phyloP scores from a whole-genome alignment of 1,140 invertebrate genomes.

The Drosophila ambigua region DNA sequence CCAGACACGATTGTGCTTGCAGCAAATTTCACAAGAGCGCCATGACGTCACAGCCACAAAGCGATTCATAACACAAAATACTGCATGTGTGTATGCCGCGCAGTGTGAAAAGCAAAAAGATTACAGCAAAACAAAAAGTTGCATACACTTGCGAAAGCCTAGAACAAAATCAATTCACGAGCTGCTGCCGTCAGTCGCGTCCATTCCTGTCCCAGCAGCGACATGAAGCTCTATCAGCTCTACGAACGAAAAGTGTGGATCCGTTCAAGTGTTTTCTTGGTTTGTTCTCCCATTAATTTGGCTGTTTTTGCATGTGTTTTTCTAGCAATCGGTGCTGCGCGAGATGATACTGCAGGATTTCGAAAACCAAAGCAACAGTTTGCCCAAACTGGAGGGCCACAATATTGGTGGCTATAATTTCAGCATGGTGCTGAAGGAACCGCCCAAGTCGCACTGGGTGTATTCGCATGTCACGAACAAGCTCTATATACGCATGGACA shows the following conservation, averaged over 20 bases:
- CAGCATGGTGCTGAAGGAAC: conserved; percentile 58
- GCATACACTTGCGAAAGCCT: conserved; percentile 39
- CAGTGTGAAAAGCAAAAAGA: neutral
- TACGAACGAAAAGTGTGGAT: conserved; percentile 35
- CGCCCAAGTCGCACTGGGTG: conserved; percentile 63
- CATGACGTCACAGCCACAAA: conserved; percentile 30
- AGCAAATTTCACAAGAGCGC: conserved; percentile 48
- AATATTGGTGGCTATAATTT: conserved; percentile 70
- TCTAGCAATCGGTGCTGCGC: conserved; percentile 73
- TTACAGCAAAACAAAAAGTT: conserved; percentile 10
- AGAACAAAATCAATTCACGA: conserved; percentile 5
- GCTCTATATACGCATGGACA: conserved; percentile 73
- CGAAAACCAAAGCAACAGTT: conserved; percentile 53
- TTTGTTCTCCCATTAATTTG: neutral
- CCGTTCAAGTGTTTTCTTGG: neutral
- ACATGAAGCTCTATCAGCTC: conserved; percentile 51
- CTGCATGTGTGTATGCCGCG: too few species aligned
- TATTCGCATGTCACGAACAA: conserved; percentile 63
- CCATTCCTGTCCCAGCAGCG: conserved; percentile 3
- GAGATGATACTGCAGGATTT: conserved; percentile 72
- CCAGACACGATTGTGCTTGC: neutral
- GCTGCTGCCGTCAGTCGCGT: conserved; percentile 1
- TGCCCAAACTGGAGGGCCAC: conserved; percentile 75
- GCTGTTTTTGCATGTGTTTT: neutral
- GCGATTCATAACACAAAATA: too few species aligned